Evolutionary conservation across 2,888 invertebrate genomes (phyloP), one percentile per base, ranked within the genome.

Genomic region (Acrobasis suavella): DNA sequence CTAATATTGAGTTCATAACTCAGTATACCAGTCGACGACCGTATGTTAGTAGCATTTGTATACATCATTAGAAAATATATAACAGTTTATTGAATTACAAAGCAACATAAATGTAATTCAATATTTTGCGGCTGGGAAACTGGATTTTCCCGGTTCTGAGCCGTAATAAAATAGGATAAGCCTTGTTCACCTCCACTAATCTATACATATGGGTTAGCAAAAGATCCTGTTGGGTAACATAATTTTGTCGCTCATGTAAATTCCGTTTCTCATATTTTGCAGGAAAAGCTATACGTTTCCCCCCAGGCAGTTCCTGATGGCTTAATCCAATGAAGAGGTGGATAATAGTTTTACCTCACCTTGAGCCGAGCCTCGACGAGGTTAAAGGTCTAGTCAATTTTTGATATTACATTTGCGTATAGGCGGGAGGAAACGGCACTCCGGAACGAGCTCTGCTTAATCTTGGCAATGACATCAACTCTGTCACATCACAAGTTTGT

Each of bases 391-490:
- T 78, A 84, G 80, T 86, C 86, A 85, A 88, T 87, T 89, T 88
- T 85, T 83, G 86, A 86, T 89, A 88, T 87, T 86, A 86, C 81
- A 89, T 89, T 88, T 84, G 82, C 82, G 80, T 83, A 78, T 77
- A 75, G 74, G 77, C 77, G 73, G 76, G 70, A 72, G 70, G 74
- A 73, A 76, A 73, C 74, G 74, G 72, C 73, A 70, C 73, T 76
- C 73, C 70, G 68, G 71, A 42, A 42, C 32, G 8, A 32, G 8
- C 32, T 32, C 32, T 32, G 32, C 7, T 32, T 32, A 32, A 32
- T 32, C 32, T 32, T 32, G 7, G 32, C 32, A 32, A 8, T n/a
- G n/a, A n/a, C n/a, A n/a, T n/a, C n/a, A 3, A 22, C 22, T 22
- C 22, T 22, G 32, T 32, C 32, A 32, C 32, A 32, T 32, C 32